A percentile compares a stretch with the other conserved stretches of the same genome.
These are phyloP conservation scores for Sebastes flavidus DNA, from an alignment of 2,797 vertebrate genomes.

Conservation along the genomic window DNA sequence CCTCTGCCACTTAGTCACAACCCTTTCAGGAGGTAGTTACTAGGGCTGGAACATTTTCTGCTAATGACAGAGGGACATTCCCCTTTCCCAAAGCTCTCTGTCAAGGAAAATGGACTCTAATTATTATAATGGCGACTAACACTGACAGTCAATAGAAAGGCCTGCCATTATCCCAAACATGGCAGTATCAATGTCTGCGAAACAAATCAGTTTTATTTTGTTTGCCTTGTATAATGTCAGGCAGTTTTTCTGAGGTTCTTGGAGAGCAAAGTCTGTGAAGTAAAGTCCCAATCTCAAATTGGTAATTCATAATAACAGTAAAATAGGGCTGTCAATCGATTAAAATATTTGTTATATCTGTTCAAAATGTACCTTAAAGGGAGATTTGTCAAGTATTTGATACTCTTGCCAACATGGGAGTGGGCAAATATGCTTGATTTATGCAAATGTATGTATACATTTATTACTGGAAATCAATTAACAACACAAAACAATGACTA, in stretches of 20 bases:
- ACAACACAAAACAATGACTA: no score
- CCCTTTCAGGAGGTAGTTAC: conserved; percentile 58
- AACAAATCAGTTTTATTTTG: conserved; percentile 46
- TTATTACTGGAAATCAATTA: no score
- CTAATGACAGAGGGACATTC: conserved; percentile 69
- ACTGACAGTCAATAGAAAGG: conserved; percentile 60
- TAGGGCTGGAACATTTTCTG: conserved; percentile 60
- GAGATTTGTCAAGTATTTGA: no score
- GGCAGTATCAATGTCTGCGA: conserved; percentile 35
- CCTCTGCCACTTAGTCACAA: conserved; percentile 55
- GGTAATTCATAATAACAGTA: not conserved
- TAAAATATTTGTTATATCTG: no score
- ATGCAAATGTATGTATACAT: no score
- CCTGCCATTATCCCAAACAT: conserved; percentile 62
- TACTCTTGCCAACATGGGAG: no score
- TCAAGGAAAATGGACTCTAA: conserved; percentile 73
- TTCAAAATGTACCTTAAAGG: no score
- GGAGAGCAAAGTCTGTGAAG: not conserved
- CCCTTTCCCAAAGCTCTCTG: conserved; percentile 58
- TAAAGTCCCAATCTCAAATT: conserved; percentile 5
- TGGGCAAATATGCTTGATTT: no score
- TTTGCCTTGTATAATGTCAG: conserved; percentile 16
- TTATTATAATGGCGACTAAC: conserved; percentile 64
- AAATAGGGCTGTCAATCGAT: no score
- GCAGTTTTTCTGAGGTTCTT: conserved; percentile 14